Conservation (phyloP, 2,113 vertebrate species). For the Malurus elegans region DNA sequence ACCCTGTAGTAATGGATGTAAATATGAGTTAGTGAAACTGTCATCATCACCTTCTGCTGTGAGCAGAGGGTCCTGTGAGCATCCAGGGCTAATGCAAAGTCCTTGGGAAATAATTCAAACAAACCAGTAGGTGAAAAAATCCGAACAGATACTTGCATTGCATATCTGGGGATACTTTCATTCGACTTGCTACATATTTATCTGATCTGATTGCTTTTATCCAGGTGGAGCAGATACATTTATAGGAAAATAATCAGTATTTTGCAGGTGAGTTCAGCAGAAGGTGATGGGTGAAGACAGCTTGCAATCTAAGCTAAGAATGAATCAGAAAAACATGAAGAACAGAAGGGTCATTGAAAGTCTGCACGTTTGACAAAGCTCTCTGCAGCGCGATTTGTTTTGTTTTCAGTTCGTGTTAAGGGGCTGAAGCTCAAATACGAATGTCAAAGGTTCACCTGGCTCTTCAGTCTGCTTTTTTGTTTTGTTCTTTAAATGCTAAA, state of each 20-base stretch:
- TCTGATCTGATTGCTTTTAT: not conserved
- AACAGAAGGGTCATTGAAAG: slow-evolving; percentile 2
- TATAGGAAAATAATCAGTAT: not conserved
- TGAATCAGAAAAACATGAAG: not conserved
- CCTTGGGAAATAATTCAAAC: not conserved
- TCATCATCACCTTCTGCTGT: not conserved
- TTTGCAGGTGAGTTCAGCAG: not conserved
- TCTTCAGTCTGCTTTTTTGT: not conserved
- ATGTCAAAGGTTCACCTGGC: slow-evolving; percentile 13
- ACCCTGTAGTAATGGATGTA: not conserved
- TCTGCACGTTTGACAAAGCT: not conserved
- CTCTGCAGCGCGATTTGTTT: slow-evolving; percentile 31
- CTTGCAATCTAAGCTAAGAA: not conserved
- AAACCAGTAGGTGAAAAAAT: not conserved
- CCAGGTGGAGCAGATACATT: not conserved
- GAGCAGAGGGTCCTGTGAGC: not conserved
- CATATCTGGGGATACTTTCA: not conserved
- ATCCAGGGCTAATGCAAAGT: not conserved
- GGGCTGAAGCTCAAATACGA: slow-evolving; percentile 29
- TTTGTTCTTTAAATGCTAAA: not conserved
- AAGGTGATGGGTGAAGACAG: not conserved
- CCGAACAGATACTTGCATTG: not conserved
- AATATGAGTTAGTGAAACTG: not conserved
- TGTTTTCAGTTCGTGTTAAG: not conserved
- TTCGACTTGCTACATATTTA: not conserved